Percentiles rank a stretch among this genome's conserved stretches.
Conservation (phyloP, 2,797 vertebrate species). For the Oophaga sylvatica region DNA sequence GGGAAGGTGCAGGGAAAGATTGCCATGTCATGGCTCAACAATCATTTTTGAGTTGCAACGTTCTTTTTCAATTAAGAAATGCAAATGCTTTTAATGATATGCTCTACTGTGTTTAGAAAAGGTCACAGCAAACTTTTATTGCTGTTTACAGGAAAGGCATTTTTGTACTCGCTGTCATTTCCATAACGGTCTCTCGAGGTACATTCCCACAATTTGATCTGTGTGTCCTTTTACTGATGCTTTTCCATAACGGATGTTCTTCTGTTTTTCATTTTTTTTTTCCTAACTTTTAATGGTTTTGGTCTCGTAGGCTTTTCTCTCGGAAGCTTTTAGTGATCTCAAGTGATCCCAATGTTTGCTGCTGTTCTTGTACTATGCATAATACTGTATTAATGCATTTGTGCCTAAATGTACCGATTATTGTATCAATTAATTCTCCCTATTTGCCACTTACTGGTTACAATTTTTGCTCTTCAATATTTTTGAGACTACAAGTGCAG, state of each 20-base stretch:
- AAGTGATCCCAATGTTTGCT: neutral
- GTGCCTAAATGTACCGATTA: neutral
- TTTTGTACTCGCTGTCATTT: constrained; percentile 53
- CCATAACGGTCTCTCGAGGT: constrained; percentile 39
- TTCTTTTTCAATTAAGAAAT: constrained; percentile 59
- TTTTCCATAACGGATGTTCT: constrained; percentile 17
- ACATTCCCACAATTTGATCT: constrained; percentile 39
- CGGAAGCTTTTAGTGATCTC: constrained; percentile 32
- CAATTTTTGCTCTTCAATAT: too few relatives aligned
- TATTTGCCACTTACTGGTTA: too few relatives aligned
- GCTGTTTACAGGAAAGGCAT: constrained; percentile 59
- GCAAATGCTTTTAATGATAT: constrained; percentile 58
- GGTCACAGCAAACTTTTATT: constrained; percentile 54
- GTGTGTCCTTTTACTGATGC: constrained; percentile 12
- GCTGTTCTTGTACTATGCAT: neutral
- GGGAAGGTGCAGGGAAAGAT: constrained; percentile 37
- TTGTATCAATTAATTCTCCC: too few relatives aligned
- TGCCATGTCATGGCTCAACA: constrained; percentile 56
- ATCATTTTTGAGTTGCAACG: constrained; percentile 55
- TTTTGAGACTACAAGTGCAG: too few relatives aligned
- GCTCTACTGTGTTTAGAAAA: constrained; percentile 49
- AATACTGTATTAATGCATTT: neutral
- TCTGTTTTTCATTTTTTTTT: constrained; percentile 1
- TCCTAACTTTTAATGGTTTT: constrained; percentile 7
- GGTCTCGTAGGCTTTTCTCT: constrained; percentile 3